phyloP scores from a whole-genome alignment of 23 tunicate genomes.

The Botrylloides violaceus region DNA sequence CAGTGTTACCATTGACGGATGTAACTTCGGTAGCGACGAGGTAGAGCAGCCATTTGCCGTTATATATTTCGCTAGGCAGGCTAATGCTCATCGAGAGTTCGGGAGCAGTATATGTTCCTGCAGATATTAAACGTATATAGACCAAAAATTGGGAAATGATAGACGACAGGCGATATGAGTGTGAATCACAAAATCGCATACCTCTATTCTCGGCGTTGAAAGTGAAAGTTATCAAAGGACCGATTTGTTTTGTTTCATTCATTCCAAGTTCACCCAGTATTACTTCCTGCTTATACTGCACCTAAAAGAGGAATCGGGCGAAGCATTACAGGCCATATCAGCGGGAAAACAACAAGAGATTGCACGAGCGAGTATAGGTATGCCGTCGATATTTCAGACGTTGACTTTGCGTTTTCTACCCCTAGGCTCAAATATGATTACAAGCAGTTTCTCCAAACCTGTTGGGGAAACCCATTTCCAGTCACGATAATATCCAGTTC shows the following conservation, averaged over 20 bases:
- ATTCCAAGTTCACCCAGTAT: conserved; percentile 69
- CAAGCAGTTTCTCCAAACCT: conserved; percentile 17
- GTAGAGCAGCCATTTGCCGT: conserved; percentile 86
- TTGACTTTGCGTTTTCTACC: too few relatives aligned
- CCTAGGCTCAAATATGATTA: too few relatives aligned
- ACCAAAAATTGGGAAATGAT: background rate
- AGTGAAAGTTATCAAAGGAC: conserved; percentile 36
- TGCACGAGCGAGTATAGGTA: too few relatives aligned
- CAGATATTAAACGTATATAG: background rate
- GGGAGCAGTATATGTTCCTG: conserved; percentile 38
- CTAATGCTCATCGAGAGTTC: conserved; percentile 31
- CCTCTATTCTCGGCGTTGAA: conserved; percentile 57
- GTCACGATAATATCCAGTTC: conserved; percentile 17
- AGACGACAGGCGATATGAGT: too few relatives aligned
- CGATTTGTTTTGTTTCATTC: conserved; percentile 38
- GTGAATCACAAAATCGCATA: conserved; percentile 1
- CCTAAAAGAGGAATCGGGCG: too few relatives aligned
- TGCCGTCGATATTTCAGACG: too few relatives aligned
- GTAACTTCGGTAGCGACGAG: conserved; percentile 48
- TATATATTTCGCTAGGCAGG: conserved; percentile 59
- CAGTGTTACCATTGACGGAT: conserved; percentile 21
- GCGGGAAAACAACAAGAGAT: too few relatives aligned
- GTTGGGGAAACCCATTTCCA: conserved; percentile 29
- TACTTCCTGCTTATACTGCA: conserved; percentile 46
- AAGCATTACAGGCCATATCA: too few relatives aligned